phyloP scores from a whole-genome alignment of 2,113 vertebrate species.

The Pygoscelis antarcticus region DNA sequence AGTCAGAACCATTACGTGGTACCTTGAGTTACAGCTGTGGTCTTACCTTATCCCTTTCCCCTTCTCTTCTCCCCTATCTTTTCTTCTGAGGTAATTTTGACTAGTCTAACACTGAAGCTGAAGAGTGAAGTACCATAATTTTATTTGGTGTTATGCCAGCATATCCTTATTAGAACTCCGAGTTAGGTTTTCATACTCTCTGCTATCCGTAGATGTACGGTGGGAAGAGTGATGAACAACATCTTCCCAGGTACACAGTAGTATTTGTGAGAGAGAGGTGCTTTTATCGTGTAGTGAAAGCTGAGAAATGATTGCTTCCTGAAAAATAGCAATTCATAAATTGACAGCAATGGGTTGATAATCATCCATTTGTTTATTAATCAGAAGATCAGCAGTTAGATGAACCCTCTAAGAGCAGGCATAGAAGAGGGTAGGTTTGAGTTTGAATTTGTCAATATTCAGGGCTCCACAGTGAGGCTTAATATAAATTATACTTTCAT shows the following conservation, averaged over 20 bases:
- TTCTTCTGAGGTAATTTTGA: neutral
- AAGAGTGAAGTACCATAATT: neutral
- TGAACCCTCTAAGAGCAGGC: neutral
- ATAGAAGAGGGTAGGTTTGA: neutral
- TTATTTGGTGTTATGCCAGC: neutral
- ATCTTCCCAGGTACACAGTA: neutral
- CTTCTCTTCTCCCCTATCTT: neutral
- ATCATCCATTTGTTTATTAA: neutral
- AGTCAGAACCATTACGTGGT: neutral
- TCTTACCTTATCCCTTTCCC: neutral
- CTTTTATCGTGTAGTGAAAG: neutral
- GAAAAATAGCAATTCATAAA: neutral
- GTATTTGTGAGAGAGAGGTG: neutral
- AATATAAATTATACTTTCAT: neutral
- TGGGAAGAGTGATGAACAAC: neutral
- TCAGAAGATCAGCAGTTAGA: neutral
- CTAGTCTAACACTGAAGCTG: neutral
- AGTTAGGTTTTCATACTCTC: neutral
- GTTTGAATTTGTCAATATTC: neutral
- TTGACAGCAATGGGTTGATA: neutral
- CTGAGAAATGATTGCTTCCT: neutral
- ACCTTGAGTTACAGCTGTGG: neutral
- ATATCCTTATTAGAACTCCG: neutral
- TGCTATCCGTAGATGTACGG: fast-evolving
- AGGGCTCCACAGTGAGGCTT: neutral